phyloP scores from a whole-genome alignment of 1,140 invertebrate genomes.

The Papilio machaon region DNA sequence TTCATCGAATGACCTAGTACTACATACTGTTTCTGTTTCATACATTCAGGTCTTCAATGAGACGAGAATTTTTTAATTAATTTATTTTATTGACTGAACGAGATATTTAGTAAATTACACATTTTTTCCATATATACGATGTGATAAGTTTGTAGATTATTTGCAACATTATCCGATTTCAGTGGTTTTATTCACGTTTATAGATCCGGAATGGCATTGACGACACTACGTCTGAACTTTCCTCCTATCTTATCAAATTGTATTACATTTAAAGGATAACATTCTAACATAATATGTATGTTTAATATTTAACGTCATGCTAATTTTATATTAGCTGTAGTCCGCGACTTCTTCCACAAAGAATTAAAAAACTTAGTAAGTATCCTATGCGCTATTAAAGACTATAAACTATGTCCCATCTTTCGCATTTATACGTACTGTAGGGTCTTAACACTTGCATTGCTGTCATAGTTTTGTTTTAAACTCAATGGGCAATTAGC shows the following conservation, averaged over 20 bases:
- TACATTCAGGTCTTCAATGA: too few species aligned
- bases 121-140: too few species aligned
- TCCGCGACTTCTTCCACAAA: too few species aligned
- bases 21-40: not conserved
- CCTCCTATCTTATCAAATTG: constrained; percentile 47
- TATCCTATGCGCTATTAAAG: too few species aligned
- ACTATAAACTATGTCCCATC: too few species aligned
- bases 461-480: not conserved
- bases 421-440: too few species aligned
- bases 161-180: not conserved
- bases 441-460: not conserved
- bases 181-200: not conserved
- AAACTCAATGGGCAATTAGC: constrained; percentile 14
- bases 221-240: constrained; percentile 10
- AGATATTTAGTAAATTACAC: too few species aligned
- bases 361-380: too few species aligned
- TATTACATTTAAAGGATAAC: constrained; percentile 3
- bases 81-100: too few species aligned
- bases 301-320: not conserved
- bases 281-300: not conserved
- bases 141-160: not conserved
- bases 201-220: not conserved
- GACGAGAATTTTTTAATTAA: too few species aligned
- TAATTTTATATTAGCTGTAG: too few species aligned
- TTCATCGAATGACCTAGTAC: not conserved